A percentile compares a stretch with the other conserved stretches of the same genome.
These are phyloP conservation scores for Pyrocephalus nanus DNA, from an alignment of 2,797 vertebrate species.

Conservation along the genomic window DNA sequence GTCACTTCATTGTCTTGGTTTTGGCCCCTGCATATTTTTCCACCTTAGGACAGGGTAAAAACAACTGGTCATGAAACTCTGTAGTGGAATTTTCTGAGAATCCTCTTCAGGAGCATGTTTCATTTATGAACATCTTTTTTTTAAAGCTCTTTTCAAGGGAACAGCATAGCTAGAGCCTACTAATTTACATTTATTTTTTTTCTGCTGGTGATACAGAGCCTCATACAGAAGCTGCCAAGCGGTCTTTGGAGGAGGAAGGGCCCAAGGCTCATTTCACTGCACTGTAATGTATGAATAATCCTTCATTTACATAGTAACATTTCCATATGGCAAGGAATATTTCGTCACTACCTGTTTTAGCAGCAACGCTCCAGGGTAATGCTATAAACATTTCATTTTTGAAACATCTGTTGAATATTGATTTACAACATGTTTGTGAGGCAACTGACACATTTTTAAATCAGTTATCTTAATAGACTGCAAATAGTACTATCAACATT, in stretches of 20 bases:
- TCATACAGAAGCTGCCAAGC: not conserved
- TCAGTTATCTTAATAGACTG: not conserved
- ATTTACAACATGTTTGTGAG: not conserved
- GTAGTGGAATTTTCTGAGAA: not conserved
- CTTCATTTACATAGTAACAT: not conserved
- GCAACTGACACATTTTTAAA: not conserved
- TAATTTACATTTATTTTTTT: not conserved
- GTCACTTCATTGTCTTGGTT: not conserved
- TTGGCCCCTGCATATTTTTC: not conserved
- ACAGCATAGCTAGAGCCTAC: not conserved
- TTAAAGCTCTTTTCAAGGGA: not conserved
- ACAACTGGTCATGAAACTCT: not conserved
- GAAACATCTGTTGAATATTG: not conserved
- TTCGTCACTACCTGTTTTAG: not conserved
- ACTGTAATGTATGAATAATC: not conserved
- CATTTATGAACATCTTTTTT: not conserved
- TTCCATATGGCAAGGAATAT: not conserved
- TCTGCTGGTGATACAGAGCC: not conserved
- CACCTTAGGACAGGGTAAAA: not conserved
- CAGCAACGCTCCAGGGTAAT: not conserved
- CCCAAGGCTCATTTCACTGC: not conserved
- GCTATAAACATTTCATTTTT: not conserved
- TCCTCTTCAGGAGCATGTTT: not conserved
- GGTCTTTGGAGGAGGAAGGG: not conserved
- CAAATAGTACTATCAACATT: not conserved